Percentiles rank a stretch among this genome's conserved stretches.
phyloP scores from a whole-genome alignment of 1,140 invertebrate species.

The Eurytemora carolleeae region DNA sequence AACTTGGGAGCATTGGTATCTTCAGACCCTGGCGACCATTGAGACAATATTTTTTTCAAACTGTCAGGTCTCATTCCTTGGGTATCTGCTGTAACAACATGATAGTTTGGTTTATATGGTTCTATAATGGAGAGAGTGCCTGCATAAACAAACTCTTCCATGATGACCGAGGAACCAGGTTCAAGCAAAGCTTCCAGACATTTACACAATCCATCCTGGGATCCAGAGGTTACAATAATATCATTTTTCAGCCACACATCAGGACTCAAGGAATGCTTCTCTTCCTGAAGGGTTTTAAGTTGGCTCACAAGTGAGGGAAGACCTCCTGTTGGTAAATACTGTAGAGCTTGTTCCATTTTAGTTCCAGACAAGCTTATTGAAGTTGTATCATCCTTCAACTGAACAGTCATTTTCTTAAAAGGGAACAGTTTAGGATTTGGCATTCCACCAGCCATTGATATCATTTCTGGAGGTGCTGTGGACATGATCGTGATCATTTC shows the following conservation, averaged over 20 bases:
- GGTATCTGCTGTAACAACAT: no score
- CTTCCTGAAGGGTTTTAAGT: slow-evolving; percentile 40
- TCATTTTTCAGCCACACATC: slow-evolving; percentile 35
- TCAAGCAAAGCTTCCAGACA: slow-evolving; percentile 41
- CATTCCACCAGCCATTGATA: slow-evolving; percentile 53
- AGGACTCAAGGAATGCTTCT: slow-evolving; percentile 40
- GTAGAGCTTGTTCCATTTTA: slow-evolving; percentile 11
- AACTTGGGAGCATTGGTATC: slow-evolving; percentile 22
- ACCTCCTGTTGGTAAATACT: slow-evolving; percentile 9
- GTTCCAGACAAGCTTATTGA: neutral
- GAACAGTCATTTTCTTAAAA: slow-evolving; percentile 40
- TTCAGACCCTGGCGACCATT: slow-evolving; percentile 20
- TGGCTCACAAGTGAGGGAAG: slow-evolving; percentile 36
- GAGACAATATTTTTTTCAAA: slow-evolving; percentile 3
- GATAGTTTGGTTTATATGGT: neutral
- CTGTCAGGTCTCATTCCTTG: no score
- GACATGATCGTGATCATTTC: slow-evolving; percentile 35
- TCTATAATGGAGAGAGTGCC: neutral
- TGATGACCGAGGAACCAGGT: slow-evolving; percentile 43
- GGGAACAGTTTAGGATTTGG: slow-evolving; percentile 54
- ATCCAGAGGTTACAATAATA: slow-evolving; percentile 44
- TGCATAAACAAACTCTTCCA: slow-evolving; percentile 45
- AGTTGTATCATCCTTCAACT: slow-evolving; percentile 34
- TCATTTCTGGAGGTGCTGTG: slow-evolving; percentile 37
- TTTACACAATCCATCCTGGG: slow-evolving; percentile 53